Evolutionary conservation across 2,888 invertebrate species (phyloP), one percentile per base, ranked within the genome.

Genomic region (Morpho helenor): DNA sequence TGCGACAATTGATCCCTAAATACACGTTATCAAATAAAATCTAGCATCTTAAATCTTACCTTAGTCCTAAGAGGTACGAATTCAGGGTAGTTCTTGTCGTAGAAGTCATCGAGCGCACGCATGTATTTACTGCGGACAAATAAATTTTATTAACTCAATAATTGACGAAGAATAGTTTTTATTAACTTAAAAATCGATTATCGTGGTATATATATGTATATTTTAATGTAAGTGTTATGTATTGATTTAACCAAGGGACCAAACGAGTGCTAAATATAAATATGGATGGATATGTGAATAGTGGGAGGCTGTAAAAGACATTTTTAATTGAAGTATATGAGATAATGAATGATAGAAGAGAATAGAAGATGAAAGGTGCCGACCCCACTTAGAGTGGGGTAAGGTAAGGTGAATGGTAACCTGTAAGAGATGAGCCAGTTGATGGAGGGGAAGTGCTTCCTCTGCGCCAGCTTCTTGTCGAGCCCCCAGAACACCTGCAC

Each of bases 401-500:
- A 31, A 31, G 31, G 31, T 31, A 2, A 31, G 5, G 31, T 31
- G 31, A 31, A 31, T n/a, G 9, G 31, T 42, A 0, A 92, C 92
- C 93, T 93, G 94, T 97, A 97, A 2, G 98, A 99, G 87, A 99
- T 99, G 74, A 99, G 95, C 99, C 99, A 99, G 92, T 99, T 99
- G 92, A 99, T 98, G 71, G 99, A 98, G 62, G 99, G 99, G 94
- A 99, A 99, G 92, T 99, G 99, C 87, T 99, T 99, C 71, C 99
- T 94, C 92, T 99, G 99, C 0, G 99, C 99, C 63, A 99, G 93
- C 83, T 99, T 99, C 91, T 99, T 99, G 91, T 99, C 99, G 77
- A 99, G 92, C 63, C 99, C 99, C 99, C 99, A 99, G 93, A 99
- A 99, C 89, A 99, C 99, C 88, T 99, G 99, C 63, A 99, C 99